A percentile compares a stretch with the other conserved stretches of the same genome.
phyloP scores from a whole-genome alignment of 2,113 vertebrate genomes.

The Phocoena phocoena region DNA sequence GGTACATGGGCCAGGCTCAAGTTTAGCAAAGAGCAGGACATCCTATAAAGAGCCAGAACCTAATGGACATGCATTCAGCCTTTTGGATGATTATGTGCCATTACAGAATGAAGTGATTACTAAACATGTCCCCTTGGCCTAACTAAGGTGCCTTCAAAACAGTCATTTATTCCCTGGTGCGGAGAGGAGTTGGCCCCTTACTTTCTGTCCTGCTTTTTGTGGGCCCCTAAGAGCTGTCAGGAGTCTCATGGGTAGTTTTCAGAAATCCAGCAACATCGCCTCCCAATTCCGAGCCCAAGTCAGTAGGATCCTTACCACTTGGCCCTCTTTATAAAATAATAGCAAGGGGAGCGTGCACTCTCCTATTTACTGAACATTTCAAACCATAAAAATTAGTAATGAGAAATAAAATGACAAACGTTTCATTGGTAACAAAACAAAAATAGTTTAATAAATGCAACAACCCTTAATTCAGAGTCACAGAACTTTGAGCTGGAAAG shows the following conservation, averaged over 20 bases:
- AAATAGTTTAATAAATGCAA: background rate
- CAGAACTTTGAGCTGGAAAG: constrained; percentile 35
- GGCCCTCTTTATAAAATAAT: constrained; percentile 7
- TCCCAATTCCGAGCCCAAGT: background rate
- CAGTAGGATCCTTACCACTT: background rate
- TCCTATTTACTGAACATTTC: background rate
- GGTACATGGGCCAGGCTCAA: background rate
- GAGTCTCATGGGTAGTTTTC: background rate
- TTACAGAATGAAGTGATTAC: background rate
- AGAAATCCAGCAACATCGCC: background rate
- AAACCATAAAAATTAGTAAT: constrained; percentile 1
- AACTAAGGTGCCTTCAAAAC: background rate
- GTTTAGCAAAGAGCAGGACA: background rate
- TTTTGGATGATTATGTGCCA: background rate
- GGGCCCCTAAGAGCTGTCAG: background rate
- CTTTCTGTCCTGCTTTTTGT: background rate
- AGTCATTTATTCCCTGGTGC: constrained; percentile 9
- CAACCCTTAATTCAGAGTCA: background rate
- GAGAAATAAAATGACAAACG: constrained; percentile 6
- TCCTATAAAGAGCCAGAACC: background rate
- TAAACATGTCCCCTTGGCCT: background rate
- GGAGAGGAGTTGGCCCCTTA: background rate
- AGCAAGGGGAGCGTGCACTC: background rate
- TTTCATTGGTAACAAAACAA: background rate
- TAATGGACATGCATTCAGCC: background rate